phyloP scores from a whole-genome alignment of 2,113 vertebrate species.

The Megalops atlanticus region DNA sequence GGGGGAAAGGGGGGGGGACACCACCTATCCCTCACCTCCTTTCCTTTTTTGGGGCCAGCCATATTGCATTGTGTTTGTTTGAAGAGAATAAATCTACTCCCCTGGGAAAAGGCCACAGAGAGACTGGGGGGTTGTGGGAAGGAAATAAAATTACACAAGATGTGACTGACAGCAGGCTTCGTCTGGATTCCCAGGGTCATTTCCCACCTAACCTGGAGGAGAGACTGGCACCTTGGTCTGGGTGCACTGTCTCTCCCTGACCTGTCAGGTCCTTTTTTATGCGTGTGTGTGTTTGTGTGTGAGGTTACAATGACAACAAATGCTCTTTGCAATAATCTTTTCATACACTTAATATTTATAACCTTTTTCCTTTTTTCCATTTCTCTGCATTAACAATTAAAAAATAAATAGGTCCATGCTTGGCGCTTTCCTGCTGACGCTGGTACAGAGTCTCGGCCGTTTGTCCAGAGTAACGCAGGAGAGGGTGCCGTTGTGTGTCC shows the following conservation, averaged over 20 bases:
- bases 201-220: no score
- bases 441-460: slow-evolving; percentile 49
- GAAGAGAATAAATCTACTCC: no score
- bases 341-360: slow-evolving; percentile 29
- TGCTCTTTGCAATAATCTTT: slow-evolving; percentile 36
- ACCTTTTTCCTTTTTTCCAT: slow-evolving; percentile 36
- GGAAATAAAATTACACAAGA: no score
- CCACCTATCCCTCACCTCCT: no score
- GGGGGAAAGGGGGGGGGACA: no score
- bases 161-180: no score
- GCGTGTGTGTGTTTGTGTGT: slow-evolving; percentile 44
- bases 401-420: slow-evolving; percentile 50
- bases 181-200: no score
- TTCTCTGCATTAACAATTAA: slow-evolving; percentile 40
- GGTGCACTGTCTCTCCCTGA: neutral
- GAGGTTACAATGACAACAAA: slow-evolving; percentile 45
- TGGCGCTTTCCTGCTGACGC: slow-evolving; percentile 57
- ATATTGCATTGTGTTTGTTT: no score
- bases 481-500: slow-evolving; percentile 39
- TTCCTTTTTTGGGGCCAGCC: no score
- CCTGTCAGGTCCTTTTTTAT: neutral
- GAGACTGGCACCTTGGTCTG: no score
- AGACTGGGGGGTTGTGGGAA: no score
- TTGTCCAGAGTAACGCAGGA: slow-evolving; percentile 37
- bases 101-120: no score